phyloP scores from a whole-genome alignment of 2,888 invertebrate species.

The Lacanobia oleracea region DNA sequence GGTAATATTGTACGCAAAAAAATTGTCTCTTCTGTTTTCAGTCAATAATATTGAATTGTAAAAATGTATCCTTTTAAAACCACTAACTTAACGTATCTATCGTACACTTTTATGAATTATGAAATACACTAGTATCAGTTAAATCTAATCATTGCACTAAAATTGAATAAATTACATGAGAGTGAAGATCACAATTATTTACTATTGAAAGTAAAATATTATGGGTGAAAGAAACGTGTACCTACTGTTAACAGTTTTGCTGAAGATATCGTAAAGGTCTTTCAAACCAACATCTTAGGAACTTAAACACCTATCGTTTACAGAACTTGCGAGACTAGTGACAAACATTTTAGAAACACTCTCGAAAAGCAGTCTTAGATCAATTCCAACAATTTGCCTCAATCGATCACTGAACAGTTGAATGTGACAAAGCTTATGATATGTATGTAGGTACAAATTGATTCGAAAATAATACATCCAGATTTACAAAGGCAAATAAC shows the following conservation, averaged over 20 bases:
- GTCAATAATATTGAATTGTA: constrained; percentile 85
- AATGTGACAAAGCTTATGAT: constrained; percentile 73
- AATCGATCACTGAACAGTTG: constrained; percentile 69
- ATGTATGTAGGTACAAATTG: constrained; percentile 81
- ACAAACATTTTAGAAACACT: constrained; percentile 75
- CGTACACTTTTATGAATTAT: constrained; percentile 82
- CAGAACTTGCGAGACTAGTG: constrained; percentile 71
- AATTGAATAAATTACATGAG: constrained; percentile 88
- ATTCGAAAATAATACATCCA: constrained; percentile 72
- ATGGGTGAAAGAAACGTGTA: constrained; percentile 72
- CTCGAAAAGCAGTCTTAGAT: constrained; percentile 88
- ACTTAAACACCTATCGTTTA: constrained; percentile 75
- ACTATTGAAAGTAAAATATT: constrained; percentile 74
- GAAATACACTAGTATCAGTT: constrained; percentile 84
- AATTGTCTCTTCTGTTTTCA: constrained; percentile 83
- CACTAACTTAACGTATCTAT: constrained; percentile 84
- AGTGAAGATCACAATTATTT: constrained; percentile 83
- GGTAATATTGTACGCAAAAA: constrained; percentile 82
- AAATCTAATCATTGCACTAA: constrained; percentile 90
- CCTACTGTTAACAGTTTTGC: constrained; percentile 74
- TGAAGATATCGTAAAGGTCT: constrained; percentile 67
- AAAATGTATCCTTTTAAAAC: constrained; percentile 82
- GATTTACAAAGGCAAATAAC: constrained; percentile 80
- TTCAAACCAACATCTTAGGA: constrained; percentile 73
- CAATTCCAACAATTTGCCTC: constrained; percentile 85